phyloP scores from a whole-genome alignment of 1,140 invertebrate species.

The Brachionus manjavacas region DNA sequence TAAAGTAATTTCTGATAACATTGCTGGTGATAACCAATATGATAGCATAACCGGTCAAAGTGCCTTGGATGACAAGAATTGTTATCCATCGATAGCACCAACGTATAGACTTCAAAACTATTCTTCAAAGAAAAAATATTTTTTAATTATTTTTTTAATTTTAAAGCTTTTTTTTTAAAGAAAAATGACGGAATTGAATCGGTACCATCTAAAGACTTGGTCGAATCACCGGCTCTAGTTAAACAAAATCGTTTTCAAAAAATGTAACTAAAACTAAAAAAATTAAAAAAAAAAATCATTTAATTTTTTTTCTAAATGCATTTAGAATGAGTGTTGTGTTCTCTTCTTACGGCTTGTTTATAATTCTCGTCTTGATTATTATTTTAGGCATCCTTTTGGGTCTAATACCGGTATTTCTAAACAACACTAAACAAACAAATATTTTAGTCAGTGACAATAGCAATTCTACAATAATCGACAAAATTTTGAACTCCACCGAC shows the following conservation, averaged over 20 bases:
- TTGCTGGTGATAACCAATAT: too few species aligned
- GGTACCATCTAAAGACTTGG: background rate
- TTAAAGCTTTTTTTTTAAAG: background rate
- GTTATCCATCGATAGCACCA: too few species aligned
- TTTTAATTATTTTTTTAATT: too few species aligned
- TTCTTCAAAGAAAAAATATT: too few species aligned
- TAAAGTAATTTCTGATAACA: too few species aligned
- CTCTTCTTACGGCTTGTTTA: background rate
- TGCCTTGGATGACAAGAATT: too few species aligned
- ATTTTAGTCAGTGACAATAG: background rate
- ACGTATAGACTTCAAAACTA: too few species aligned
- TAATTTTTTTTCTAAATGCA: background rate
- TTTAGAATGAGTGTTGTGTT: background rate
- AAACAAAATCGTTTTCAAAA: background rate
- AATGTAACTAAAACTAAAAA: background rate
- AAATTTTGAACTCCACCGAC: background rate
- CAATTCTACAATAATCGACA: background rate
- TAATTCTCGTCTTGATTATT: background rate
- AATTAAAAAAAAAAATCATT: background rate
- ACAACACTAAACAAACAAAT: conserved; percentile 4
- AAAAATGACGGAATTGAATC: conserved; percentile 2
- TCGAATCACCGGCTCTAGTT: background rate
- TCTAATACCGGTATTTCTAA: conserved; percentile 27
- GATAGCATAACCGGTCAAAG: too few species aligned
- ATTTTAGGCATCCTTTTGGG: background rate